phyloP scores from a whole-genome alignment of 2,888 invertebrate genomes.

The Dicranocentrus wangi region DNA sequence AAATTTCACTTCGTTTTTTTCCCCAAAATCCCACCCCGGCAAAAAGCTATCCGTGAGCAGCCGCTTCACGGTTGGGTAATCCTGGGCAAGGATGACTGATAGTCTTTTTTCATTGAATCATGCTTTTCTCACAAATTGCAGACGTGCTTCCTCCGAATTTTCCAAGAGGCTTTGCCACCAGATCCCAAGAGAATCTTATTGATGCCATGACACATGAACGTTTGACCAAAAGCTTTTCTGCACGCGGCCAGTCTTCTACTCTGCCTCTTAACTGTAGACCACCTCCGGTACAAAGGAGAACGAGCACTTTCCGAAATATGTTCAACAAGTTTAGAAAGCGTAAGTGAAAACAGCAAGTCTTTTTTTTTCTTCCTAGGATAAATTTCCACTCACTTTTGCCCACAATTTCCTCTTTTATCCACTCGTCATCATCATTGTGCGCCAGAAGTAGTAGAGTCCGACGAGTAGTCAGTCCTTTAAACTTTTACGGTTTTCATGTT shows the following conservation, averaged over 20 bases:
- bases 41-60: no score
- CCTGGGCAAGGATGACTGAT: no score
- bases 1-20: background rate
- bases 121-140: conserved; percentile 9
- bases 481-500: no score
- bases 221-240: conserved; percentile 66
- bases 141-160: conserved; percentile 63
- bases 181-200: conserved; percentile 70
- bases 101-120: conserved; percentile 20
- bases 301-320: conserved; percentile 71
- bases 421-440: background rate
- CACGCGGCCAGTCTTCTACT: conserved; percentile 70
- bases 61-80: no score
- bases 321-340: conserved; percentile 71
- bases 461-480: no score
- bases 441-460: no score
- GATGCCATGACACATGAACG: conserved; percentile 70
- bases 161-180: conserved; percentile 66
- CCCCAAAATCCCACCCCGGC: background rate
- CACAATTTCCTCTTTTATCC: background rate
- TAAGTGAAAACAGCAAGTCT: no score
- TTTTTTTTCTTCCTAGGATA: background rate
- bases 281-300: conserved; percentile 65
- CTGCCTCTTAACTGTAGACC: conserved; percentile 70
- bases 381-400: background rate